Percentiles rank a stretch among this genome's conserved stretches.
Conservation (phyloP, 2,888 invertebrate species). For the Phania funesta region DNA sequence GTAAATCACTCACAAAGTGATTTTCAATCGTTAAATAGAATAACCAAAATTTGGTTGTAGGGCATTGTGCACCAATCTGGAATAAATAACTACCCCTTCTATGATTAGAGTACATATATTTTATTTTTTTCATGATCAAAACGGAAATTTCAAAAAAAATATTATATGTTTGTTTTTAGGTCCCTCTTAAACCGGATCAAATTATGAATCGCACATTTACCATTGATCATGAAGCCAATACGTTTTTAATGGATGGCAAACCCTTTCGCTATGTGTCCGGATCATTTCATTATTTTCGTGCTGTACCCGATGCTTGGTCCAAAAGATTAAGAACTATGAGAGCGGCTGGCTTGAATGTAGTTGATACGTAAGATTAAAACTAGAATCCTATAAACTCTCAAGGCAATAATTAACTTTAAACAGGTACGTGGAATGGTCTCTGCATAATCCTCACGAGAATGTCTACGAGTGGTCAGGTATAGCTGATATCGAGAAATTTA, state of each 20-base stretch:
- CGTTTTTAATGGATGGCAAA: slow-evolving; percentile 86
- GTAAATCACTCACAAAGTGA: too few species aligned
- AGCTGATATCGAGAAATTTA: slow-evolving; percentile 86
- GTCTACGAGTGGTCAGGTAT: slow-evolving; percentile 84
- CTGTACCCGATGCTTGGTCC: slow-evolving; percentile 89
- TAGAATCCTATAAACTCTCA: background rate
- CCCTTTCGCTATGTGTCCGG: slow-evolving; percentile 88
- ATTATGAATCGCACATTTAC: slow-evolving; percentile 73
- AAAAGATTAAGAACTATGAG: slow-evolving; percentile 88
- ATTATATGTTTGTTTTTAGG: background rate
- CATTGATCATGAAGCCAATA: slow-evolving; percentile 83
- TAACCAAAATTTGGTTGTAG: too few species aligned
- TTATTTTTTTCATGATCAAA: background rate
- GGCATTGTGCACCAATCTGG: too few species aligned
- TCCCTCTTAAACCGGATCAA: background rate
- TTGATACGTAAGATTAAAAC: slow-evolving; percentile 86
- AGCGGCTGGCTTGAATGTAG: slow-evolving; percentile 91
- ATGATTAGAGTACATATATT: background rate
- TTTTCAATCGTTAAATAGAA: too few species aligned
- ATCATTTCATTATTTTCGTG: slow-evolving; percentile 93
- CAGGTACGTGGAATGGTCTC: slow-evolving; percentile 93
- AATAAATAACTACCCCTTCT: too few species aligned
- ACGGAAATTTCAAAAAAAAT: too few species aligned
- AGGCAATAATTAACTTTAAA: background rate
- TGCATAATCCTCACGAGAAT: slow-evolving; percentile 89